Conservation (phyloP, 2,113 vertebrate species). For the Sigmodon hispidus region DNA sequence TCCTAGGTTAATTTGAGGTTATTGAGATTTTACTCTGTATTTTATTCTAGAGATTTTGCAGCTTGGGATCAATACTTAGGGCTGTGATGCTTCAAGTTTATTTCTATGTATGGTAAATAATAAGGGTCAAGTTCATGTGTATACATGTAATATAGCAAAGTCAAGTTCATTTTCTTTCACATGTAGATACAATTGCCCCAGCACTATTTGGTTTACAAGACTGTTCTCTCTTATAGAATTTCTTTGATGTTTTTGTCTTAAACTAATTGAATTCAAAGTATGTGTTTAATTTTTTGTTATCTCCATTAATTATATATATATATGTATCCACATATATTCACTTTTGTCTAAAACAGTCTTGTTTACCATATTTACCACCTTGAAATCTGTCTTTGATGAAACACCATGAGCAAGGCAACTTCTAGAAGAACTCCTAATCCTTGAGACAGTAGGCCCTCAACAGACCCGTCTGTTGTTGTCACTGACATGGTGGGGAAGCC, state of each 20-base stretch:
- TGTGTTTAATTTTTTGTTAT: neutral
- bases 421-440: neutral
- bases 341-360: neutral
- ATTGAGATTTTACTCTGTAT: neutral
- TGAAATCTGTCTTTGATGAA: neutral
- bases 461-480: too few species aligned
- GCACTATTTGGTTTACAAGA: conserved; percentile 5
- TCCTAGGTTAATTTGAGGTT: neutral
- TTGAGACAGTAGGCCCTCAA: neutral
- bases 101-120: neutral
- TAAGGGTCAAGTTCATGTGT: conserved; percentile 8
- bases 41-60: neutral
- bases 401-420: neutral
- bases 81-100: conserved; percentile 12
- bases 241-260: neutral
- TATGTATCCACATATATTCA: neutral
- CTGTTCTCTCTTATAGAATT: neutral
- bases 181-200: neutral
- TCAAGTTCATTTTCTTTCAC: neutral
- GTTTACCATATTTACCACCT: neutral
- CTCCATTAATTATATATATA: neutral
- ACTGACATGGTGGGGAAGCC: neutral
- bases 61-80: neutral
- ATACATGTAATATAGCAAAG: neutral
- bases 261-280: neutral